Conservation (phyloP, 2,888 invertebrate species). For the Tridacna gigas region DNA sequence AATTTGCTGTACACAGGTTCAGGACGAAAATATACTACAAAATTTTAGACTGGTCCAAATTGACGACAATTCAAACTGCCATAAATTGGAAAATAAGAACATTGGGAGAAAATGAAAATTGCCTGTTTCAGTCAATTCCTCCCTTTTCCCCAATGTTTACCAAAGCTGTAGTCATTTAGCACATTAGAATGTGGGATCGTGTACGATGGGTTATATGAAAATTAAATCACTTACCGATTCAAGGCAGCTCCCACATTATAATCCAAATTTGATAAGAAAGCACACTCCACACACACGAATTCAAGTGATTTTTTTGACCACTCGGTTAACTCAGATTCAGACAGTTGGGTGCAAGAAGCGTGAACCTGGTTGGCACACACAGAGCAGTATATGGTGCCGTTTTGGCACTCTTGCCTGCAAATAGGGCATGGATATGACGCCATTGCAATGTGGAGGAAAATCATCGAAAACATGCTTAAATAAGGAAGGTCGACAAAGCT, state of each 20-base stretch:
- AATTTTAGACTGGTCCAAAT: too few relatives aligned
- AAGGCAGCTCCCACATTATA: slow-evolving; percentile 5
- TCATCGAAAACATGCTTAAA: neutral
- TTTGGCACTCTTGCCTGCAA: slow-evolving; percentile 9
- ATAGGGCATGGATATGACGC: neutral
- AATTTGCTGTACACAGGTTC: too few relatives aligned
- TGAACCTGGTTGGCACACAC: neutral
- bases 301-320: slow-evolving; percentile 11
- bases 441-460: neutral
- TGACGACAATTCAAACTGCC: too few relatives aligned
- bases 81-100: too few relatives aligned
- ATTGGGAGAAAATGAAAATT: too few relatives aligned
- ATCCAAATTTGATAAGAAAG: neutral
- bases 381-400: slow-evolving; percentile 1
- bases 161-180: too few relatives aligned
- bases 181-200: too few relatives aligned
- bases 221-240: slow-evolving; percentile 14
- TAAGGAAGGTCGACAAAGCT: neutral
- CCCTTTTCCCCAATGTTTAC: too few relatives aligned
- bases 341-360: neutral
- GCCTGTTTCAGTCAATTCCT: too few relatives aligned
- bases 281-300: slow-evolving; percentile 3
- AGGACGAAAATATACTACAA: too few relatives aligned
- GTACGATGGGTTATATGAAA: too few relatives aligned
- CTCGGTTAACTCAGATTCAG: neutral